Conservation (phyloP, 2,113 vertebrate species). For the Mustela lutreola region DNA sequence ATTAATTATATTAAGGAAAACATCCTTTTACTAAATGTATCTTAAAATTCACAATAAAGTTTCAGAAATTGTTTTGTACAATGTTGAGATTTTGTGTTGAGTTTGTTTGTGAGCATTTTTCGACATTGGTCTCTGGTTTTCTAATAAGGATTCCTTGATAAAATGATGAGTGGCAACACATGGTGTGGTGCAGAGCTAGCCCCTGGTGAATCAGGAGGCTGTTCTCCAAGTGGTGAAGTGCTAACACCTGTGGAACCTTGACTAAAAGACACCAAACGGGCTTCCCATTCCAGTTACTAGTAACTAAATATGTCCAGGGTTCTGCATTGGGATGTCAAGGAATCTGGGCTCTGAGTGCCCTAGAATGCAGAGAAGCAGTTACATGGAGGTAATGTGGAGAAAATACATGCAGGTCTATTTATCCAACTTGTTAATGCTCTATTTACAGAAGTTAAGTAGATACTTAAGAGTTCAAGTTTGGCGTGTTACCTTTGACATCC, state of each 20-base stretch:
- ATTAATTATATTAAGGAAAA: slow-evolving; percentile 89
- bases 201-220: slow-evolving; percentile 49
- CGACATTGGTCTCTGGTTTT: slow-evolving; percentile 63
- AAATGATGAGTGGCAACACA: slow-evolving; percentile 25
- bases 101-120: slow-evolving; percentile 86
- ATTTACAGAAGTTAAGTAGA: neutral
- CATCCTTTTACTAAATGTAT: slow-evolving; percentile 91
- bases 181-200: slow-evolving; percentile 25
- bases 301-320: neutral
- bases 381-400: neutral
- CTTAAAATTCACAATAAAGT: slow-evolving; percentile 92
- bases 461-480: neutral
- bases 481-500: neutral
- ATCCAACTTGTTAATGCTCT: neutral
- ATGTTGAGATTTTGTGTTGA: slow-evolving; percentile 90
- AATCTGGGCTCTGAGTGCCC: neutral
- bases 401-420: neutral
- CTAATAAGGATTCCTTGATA: slow-evolving; percentile 24
- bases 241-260: slow-evolving; percentile 66
- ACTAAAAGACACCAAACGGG: neutral
- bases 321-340: neutral
- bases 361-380: slow-evolving; percentile 48
- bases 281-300: neutral
- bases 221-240: slow-evolving; percentile 51
- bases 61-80: slow-evolving; percentile 92